Evolutionary conservation across 92 coral and sea anemone species (phyloP), one percentile per base, ranked within the genome.

Genomic region (Porites lobata): DNA sequence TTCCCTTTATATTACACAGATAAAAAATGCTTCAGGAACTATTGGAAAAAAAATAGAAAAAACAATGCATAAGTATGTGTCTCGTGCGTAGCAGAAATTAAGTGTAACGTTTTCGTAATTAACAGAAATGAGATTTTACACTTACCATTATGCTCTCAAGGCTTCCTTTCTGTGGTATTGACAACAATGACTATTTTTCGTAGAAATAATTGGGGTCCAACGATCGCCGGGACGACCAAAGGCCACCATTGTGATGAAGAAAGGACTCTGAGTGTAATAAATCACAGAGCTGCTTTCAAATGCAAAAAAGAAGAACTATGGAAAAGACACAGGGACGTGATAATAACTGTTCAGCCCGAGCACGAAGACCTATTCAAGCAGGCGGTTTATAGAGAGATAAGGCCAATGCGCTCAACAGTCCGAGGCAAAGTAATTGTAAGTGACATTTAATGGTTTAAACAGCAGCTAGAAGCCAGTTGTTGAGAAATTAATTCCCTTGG

Each of bases 391-490:
- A 59, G 64, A 59, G 64, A 59, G 64, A 59, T 59, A 59, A 59
- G 64, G 64, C 64, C 64, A 59, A 59, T 59, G 64, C 64, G 64
- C 64, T 59, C 64, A 59, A 59, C 64, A 59, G 64, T 59, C 64
- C 64, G 64, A 59, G 64, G 64, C 5, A 59, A 59, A 59, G 64
- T 59, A 59, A 59, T 59, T 59, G 64, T 59, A 59, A 59, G 64
- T 59, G 64, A 59, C 64, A 59, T 59, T 59, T 59, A 59, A 59
- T 59, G 64, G 64, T 59, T 59, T 59, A 59, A 59, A 59, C 64
- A 59, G 64, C 64, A 59, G 64, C 64, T 59, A 59, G 64, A 59
- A 59, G 2, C 64, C 64, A 59, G 64, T 59, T 59, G 64, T 59
- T 59, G 64, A 59, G 64, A 59, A 59, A 59, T 59, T 59, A 59